A percentile compares a stretch with the other conserved stretches of the same genome.
Evolutionary conservation across 2,888 invertebrate species (phyloP).

Genomic region (Drosophila testacea): DNA sequence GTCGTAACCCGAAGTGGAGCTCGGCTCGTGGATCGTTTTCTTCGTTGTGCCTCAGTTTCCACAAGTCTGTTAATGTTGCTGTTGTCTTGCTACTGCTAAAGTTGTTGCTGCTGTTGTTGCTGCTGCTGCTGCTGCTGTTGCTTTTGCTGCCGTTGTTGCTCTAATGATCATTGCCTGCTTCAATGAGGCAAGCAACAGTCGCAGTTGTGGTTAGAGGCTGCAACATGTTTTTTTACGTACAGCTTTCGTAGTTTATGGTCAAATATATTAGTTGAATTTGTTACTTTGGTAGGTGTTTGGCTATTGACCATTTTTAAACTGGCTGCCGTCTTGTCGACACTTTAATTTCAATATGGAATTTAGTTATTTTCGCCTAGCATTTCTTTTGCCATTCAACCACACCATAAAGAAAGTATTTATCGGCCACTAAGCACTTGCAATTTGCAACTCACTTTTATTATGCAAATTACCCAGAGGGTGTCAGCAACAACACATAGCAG

Average conservation of each 20-base stretch:
- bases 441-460: conserved; percentile 56
- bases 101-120: conserved; percentile 10
- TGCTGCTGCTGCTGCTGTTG: conserved; percentile 10
- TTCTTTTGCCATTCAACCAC: conserved; percentile 40
- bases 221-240: conserved; percentile 43
- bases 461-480: conserved; percentile 61
- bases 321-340: conserved; percentile 70
- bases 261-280: conserved; percentile 75
- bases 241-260: conserved; percentile 78
- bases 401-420: conserved; percentile 72
- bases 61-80: conserved; percentile 36
- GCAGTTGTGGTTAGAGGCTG: conserved; percentile 12
- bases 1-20: conserved; percentile 26
- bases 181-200: conserved; percentile 19
- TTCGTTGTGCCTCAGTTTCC: conserved; percentile 49
- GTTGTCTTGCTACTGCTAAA: conserved; percentile 5
- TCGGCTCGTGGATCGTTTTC: conserved; percentile 46
- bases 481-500: conserved; percentile 11
- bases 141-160: conserved; percentile 20
- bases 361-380: conserved; percentile 64
- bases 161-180: conserved; percentile 58
- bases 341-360: conserved; percentile 76
- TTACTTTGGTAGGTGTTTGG: conserved; percentile 62
- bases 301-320: conserved; percentile 71
- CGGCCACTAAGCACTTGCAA: conserved; percentile 49